These are phyloP conservation scores for Vulpes vulpes DNA, from an alignment of 2,113 vertebrate genomes.

Conservation along the genomic window DNA sequence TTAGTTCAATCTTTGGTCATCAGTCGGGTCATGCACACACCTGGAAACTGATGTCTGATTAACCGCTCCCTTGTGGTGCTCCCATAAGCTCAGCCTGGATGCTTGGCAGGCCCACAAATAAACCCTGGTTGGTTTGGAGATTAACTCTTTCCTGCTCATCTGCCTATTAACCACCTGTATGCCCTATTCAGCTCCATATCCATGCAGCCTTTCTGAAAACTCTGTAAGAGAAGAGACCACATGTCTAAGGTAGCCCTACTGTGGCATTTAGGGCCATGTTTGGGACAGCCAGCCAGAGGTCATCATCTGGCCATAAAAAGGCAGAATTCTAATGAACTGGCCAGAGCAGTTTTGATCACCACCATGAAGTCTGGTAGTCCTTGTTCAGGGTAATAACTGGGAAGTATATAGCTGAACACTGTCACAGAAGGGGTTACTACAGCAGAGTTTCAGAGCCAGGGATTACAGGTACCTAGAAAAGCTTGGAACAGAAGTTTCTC, in stretches of 20 bases:
- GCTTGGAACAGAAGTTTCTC: neutral
- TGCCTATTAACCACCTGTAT: neutral
- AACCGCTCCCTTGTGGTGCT: slow-evolving; percentile 57
- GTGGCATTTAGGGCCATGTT: neutral
- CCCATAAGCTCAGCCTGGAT: slow-evolving; percentile 16
- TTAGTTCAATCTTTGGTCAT: slow-evolving; percentile 74
- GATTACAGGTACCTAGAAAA: neutral
- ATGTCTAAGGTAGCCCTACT: neutral
- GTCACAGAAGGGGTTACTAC: neutral
- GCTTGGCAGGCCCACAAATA: slow-evolving; percentile 31
- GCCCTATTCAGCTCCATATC: neutral
- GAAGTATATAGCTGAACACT: neutral
- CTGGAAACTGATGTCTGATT: slow-evolving; percentile 72
- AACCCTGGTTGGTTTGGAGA: slow-evolving; percentile 11
- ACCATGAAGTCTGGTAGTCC: neutral
- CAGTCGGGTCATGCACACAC: slow-evolving; percentile 60
- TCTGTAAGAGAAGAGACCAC: neutral
- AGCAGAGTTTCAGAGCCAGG: neutral
- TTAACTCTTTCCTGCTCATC: slow-evolving; percentile 71
- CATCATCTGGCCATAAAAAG: neutral
- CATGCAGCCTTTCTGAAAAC: neutral
- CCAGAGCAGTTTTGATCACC: neutral
- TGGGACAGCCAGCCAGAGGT: neutral
- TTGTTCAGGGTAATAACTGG: neutral
- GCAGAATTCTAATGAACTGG: neutral